Evolutionary conservation across 2,797 vertebrate species (phyloP).

Genomic region (Rhynchotus rufescens): DNA sequence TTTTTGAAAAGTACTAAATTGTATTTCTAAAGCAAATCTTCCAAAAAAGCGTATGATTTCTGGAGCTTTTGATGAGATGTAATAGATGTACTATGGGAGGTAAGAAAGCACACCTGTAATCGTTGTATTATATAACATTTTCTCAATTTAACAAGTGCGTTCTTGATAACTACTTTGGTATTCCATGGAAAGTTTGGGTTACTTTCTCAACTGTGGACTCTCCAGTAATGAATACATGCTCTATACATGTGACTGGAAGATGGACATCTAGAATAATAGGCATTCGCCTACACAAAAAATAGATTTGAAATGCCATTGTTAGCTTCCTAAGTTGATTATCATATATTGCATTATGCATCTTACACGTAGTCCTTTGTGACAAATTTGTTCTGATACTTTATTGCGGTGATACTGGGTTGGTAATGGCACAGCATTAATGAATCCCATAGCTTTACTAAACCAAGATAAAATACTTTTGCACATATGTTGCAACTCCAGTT

Average conservation of each 20-base stretch:
- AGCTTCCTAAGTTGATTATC: constrained; percentile 38
- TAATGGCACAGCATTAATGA: constrained; percentile 24
- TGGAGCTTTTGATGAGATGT: background rate
- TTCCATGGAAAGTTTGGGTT: background rate
- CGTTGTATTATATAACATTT: background rate
- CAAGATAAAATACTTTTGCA: constrained; percentile 42
- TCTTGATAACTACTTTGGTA: background rate
- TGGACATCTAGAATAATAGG: constrained; percentile 6
- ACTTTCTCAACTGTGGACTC: background rate
- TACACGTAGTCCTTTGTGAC: background rate
- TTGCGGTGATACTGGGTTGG: constrained; percentile 15
- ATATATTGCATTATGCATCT: constrained; percentile 29
- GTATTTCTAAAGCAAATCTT: background rate
- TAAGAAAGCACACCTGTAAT: background rate
- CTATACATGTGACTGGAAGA: background rate
- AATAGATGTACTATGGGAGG: background rate
- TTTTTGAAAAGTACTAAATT: background rate
- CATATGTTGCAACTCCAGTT: constrained; percentile 24
- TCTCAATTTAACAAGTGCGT: background rate
- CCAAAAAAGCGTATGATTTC: background rate
- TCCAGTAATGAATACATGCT: background rate
- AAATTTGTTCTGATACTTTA: constrained; percentile 17
- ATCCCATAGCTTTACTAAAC: constrained; percentile 59
- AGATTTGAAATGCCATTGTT: constrained; percentile 20
- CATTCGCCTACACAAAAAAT: constrained; percentile 4